Conservation (phyloP, 2,888 invertebrate genomes). For the Pandemis cinnamomeana region DNA sequence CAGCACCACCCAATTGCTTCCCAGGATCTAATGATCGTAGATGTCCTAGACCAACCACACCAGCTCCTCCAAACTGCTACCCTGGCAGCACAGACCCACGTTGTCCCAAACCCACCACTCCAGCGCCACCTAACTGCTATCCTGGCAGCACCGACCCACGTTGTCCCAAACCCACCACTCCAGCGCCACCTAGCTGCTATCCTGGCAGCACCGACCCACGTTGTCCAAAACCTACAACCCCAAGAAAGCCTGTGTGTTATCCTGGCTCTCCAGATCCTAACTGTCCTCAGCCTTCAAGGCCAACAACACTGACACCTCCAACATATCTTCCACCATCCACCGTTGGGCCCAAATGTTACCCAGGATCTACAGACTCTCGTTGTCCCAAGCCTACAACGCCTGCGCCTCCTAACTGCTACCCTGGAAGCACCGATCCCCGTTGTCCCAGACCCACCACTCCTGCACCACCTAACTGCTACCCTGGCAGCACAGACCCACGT, state of each 20-base stretch:
- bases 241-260: slow-evolving; percentile 45
- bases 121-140: slow-evolving; percentile 48
- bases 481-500: slow-evolving; percentile 45
- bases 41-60: slow-evolving; percentile 50
- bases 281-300: slow-evolving; percentile 53
- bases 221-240: slow-evolving; percentile 48
- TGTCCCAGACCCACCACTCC: slow-evolving; percentile 47
- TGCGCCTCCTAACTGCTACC: slow-evolving; percentile 46
- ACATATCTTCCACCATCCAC: slow-evolving; percentile 49
- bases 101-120: slow-evolving; percentile 49
- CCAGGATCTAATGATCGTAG: slow-evolving; percentile 53
- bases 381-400: slow-evolving; percentile 51
- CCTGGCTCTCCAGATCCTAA: slow-evolving; percentile 57
- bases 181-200: slow-evolving; percentile 45
- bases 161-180: slow-evolving; percentile 56
- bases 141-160: slow-evolving; percentile 51
- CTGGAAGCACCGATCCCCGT: slow-evolving; percentile 50
- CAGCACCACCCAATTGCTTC: slow-evolving; percentile 41
- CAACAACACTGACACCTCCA: slow-evolving; percentile 47
- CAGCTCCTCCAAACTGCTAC: slow-evolving; percentile 48
- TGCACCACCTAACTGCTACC: slow-evolving; percentile 45
- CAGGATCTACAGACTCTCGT: slow-evolving; percentile 59
- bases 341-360: slow-evolving; percentile 50
- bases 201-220: slow-evolving; percentile 51
- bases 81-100: slow-evolving; percentile 52